A percentile compares a stretch with the other conserved stretches of the same genome.
phyloP scores from a whole-genome alignment of 2,888 invertebrate species.

The Sipha maydis region DNA sequence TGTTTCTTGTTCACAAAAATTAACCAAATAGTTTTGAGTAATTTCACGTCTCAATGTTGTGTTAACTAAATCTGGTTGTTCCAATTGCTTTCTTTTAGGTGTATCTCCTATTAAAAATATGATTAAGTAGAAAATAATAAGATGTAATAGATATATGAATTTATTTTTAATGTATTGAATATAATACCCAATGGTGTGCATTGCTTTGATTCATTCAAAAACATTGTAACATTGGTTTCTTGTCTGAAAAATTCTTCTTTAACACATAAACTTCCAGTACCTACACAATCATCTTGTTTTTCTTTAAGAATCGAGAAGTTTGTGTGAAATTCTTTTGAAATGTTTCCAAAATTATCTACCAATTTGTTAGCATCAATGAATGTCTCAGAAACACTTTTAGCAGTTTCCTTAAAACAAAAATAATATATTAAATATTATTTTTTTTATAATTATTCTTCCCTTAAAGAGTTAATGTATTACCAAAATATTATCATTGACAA shows the following conservation, averaged over 20 bases:
- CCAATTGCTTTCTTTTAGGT: conserved; percentile 64
- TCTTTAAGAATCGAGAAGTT: conserved; percentile 35
- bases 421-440: not conserved
- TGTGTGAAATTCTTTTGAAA: conserved; percentile 37
- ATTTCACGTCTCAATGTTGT: conserved; percentile 59
- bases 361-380: conserved; percentile 21
- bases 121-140: not conserved
- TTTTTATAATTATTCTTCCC: not conserved
- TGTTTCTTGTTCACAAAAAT: conserved; percentile 20
- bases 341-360: conserved; percentile 11
- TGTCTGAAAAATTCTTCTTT: conserved; percentile 61
- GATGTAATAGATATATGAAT: not conserved
- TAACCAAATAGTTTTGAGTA: conserved; percentile 28
- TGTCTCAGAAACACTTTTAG: not conserved
- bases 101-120: conserved; percentile 64
- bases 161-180: not conserved
- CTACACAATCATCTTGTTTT: conserved; percentile 53
- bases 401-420: conserved; percentile 29
- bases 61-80: conserved; percentile 45
- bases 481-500: conserved; percentile 14
- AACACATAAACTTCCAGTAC: conserved; percentile 50
- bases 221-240: conserved; percentile 52
- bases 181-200: conserved; percentile 40
- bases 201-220: conserved; percentile 51
- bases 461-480: conserved; percentile 16